phyloP scores from a whole-genome alignment of 2,888 invertebrate genomes.

The Invenusta paracnida region DNA sequence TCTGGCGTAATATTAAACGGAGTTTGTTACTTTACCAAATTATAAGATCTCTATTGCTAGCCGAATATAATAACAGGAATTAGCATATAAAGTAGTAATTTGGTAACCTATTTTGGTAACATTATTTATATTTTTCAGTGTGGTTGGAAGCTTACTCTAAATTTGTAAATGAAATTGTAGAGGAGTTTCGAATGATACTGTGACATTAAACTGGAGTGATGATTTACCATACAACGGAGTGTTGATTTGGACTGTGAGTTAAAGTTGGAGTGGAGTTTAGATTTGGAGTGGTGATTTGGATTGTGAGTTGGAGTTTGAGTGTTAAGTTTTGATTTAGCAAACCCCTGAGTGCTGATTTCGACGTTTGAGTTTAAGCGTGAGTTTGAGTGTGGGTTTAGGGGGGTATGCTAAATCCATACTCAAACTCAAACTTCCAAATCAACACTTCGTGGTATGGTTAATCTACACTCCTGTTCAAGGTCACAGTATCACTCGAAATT shows the following conservation, averaged over 20 bases:
- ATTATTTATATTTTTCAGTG: too few species aligned
- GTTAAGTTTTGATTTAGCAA: neutral
- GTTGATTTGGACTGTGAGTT: neutral
- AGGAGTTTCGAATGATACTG: neutral
- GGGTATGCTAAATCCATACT: too few species aligned
- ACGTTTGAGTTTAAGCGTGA: too few species aligned
- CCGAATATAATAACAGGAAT: too few species aligned
- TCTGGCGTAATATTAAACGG: too few species aligned
- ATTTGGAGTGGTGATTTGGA: neutral
- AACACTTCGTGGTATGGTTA: neutral
- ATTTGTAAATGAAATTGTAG: neutral
- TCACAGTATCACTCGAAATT: slow-evolving; percentile 3
- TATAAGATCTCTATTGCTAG: too few species aligned
- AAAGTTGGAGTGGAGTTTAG: neutral
- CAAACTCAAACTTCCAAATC: neutral
- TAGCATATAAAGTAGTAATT: too few species aligned
- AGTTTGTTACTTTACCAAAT: too few species aligned
- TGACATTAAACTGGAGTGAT: neutral
- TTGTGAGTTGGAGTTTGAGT: neutral
- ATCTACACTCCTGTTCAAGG: slow-evolving; percentile 9
- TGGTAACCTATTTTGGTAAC: too few species aligned
- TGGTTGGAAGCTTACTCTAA: neutral
- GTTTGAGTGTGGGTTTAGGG: too few species aligned
- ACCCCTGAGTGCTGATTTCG: too few species aligned
- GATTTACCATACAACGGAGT: neutral